phyloP scores from a whole-genome alignment of 1,140 invertebrate species.

The Drosophila trapezifrons region DNA sequence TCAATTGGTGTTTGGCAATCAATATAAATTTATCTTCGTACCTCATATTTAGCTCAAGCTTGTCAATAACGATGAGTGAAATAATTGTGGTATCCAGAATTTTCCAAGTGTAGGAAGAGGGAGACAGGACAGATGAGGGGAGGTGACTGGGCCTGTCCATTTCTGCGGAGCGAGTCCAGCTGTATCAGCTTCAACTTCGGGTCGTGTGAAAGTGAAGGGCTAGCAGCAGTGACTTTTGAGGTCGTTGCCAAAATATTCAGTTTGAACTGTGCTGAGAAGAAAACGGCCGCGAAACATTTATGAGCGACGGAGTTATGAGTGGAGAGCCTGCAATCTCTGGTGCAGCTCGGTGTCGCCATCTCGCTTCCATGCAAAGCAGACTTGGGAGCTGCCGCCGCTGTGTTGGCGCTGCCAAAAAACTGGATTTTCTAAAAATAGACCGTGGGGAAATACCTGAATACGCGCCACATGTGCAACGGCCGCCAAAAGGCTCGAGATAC shows the following conservation, averaged over 20 bases:
- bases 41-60: neutral
- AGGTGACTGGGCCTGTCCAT: slow-evolving; percentile 41
- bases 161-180: slow-evolving; percentile 18
- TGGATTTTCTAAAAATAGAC: slow-evolving; percentile 84
- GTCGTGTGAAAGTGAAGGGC: slow-evolving; percentile 76
- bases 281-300: slow-evolving; percentile 34
- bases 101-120: slow-evolving; percentile 11
- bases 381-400: slow-evolving; percentile 14
- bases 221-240: slow-evolving; percentile 44
- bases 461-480: slow-evolving; percentile 78
- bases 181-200: neutral
- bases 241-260: slow-evolving; percentile 30
- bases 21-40: neutral
- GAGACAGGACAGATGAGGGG: slow-evolving; percentile 1
- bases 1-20: neutral
- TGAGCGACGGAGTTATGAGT: slow-evolving; percentile 60
- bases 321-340: slow-evolving; percentile 30
- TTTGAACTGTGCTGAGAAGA: slow-evolving; percentile 31
- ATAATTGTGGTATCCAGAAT: neutral
- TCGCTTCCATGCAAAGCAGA: slow-evolving; percentile 66
- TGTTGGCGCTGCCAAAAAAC: slow-evolving; percentile 71
- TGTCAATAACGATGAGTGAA: neutral
- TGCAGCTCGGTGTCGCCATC: slow-evolving; percentile 26
- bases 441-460: slow-evolving; percentile 81
- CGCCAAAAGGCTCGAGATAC: slow-evolving; percentile 61